Evolutionary conservation across 2,797 vertebrate genomes (phyloP).

Genomic region (Manis pentadactyla): DNA sequence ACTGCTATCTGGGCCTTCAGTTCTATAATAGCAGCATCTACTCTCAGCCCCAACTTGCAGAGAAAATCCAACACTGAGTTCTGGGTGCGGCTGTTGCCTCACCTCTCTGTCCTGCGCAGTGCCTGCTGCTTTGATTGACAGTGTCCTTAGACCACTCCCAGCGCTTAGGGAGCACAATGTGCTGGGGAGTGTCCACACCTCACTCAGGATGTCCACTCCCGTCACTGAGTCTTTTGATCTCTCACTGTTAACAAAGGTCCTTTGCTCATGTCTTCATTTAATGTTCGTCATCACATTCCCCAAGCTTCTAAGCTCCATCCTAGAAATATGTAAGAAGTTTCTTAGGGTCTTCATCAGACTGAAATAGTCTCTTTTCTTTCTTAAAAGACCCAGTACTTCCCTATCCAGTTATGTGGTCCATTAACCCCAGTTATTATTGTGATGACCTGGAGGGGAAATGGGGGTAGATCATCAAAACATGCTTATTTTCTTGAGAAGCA

Average conservation of each 20-base stretch:
- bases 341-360: neutral
- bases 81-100: accelerated
- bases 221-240: neutral
- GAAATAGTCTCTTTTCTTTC: neutral
- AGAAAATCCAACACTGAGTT: neutral
- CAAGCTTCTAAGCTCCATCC: neutral
- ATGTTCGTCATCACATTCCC: neutral
- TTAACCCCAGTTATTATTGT: neutral
- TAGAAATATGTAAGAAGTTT: neutral
- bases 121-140: neutral
- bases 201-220: neutral
- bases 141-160: neutral
- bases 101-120: neutral
- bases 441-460: neutral
- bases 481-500: neutral
- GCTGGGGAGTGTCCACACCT: neutral
- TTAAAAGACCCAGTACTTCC: neutral
- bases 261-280: neutral
- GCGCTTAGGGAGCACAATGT: neutral
- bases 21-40: neutral
- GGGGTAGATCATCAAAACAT: neutral
- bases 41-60: neutral
- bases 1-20: neutral
- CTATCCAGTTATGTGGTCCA: neutral
- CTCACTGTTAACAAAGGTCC: neutral